Evolutionary conservation across 23 tunicate genomes (phyloP), one percentile per base, ranked within the genome.

Genomic region (Styela clava): DNA sequence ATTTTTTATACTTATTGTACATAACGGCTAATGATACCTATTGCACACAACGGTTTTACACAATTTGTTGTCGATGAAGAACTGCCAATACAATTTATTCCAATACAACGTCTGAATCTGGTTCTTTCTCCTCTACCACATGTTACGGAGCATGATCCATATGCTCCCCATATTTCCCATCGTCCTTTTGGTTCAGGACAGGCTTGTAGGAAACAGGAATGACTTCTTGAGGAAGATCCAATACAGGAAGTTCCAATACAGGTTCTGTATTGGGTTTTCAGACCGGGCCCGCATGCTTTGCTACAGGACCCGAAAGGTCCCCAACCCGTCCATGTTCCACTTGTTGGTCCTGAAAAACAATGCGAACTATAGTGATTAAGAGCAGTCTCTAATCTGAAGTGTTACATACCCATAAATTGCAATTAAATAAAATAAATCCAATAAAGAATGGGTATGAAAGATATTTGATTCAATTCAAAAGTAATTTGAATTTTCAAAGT

Each of bases 111-210:
- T 29, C 71, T 27, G 22, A 18, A 67, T 1, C 71, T 1, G 16
- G 71, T 67, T 29, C 22, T 27, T 25, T 19, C 16, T 67, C 71
- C 71, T 25, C 16, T 22, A 25, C 71, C 71, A 24, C 71, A 67
- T 24, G 71, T 18, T 16, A 24, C 71, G 0, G 71, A 18, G 24
- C 71, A 67, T 24, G 30, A 24, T 18, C 24, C 31, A 29, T 18
- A 67, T 27, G 71, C 71, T n/a, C 31, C 31, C 71, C 71, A 67
- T 25, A 29, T 27, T 18, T 22, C 22, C 71, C 71, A 67, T n/a
- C 24, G 16, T 25, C 71, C 71, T 18, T 19, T 0, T 12, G 30
- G 71, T 22, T 27, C 23, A 12, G 56, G 7, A 12, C 56, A 44
- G 12, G 56, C 9, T 5, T 12, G 56, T 44, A 44, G 9, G 12